Percentiles rank a stretch among this genome's conserved stretches.
Evolutionary conservation across 2,888 invertebrate species (phyloP).

Genomic region (Morpho helenor): DNA sequence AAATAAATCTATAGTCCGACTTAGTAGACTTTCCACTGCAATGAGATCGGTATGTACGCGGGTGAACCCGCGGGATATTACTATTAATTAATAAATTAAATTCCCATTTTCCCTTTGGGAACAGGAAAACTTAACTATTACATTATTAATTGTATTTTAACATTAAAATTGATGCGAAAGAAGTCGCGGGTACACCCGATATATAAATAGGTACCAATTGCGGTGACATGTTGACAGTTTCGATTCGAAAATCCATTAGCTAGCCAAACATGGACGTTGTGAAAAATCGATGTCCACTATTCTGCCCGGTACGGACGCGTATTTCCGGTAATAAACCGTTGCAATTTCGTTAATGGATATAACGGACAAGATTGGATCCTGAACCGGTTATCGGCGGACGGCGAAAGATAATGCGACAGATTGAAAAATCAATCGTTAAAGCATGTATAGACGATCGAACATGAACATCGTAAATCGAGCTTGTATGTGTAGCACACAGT

Average conservation of each 20-base stretch:
- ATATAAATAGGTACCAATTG: neutral
- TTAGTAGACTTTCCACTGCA: no score
- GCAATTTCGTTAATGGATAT: constrained; percentile 8
- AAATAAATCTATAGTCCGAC: no score
- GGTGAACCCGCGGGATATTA: no score
- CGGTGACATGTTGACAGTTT: neutral
- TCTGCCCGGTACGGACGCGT: constrained; percentile 5
- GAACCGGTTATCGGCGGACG: constrained; percentile 7
- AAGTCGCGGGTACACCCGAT: constrained; percentile 27
- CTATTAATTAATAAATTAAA: no score
- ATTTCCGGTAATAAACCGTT: constrained; percentile 11
- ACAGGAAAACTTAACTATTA: no score
- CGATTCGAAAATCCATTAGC: constrained; percentile 15
- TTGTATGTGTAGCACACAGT: no score
- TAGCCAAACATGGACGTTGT: constrained; percentile 15
- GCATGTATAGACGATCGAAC: no score
- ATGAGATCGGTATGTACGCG: no score
- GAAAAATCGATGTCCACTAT: constrained; percentile 17
- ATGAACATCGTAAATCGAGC: no score
- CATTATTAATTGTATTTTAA: no score
- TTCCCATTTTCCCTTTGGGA: no score
- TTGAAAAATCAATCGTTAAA: neutral
- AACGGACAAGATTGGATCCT: constrained; percentile 4
- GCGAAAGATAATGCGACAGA: neutral
- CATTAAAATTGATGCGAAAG: no score